Conservation (phyloP, 2,888 invertebrate genomes). For the Therioaphis trifolii region DNA sequence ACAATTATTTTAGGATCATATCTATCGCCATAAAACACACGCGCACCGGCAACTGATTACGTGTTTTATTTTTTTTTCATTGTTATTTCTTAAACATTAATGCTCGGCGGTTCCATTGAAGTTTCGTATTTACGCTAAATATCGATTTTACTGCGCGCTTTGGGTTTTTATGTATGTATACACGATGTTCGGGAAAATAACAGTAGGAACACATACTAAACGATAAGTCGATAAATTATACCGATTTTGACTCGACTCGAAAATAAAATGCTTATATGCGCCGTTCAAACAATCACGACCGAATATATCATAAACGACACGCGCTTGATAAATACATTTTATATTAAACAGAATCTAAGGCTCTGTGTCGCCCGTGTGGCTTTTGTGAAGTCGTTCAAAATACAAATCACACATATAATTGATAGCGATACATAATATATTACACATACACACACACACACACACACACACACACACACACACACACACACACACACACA, state of each 20-base stretch:
- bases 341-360: too few species aligned
- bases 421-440: too few species aligned
- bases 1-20: conserved; percentile 35
- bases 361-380: too few species aligned
- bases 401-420: too few species aligned
- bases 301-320: neutral
- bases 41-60: conserved; percentile 40
- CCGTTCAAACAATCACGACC: neutral
- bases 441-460: too few species aligned
- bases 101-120: conserved; percentile 41
- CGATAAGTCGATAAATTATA: neutral
- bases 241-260: neutral
- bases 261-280: neutral
- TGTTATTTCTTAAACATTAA: conserved; percentile 44
- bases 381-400: too few species aligned
- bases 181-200: neutral
- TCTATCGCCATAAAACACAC: conserved; percentile 47
- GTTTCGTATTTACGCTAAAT: conserved; percentile 32
- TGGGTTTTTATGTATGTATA: neutral
- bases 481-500: too few species aligned
- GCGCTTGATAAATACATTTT: too few species aligned
- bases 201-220: neutral
- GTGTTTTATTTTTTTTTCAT: conserved; percentile 32
- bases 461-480: too few species aligned
- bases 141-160: conserved; percentile 32